Evolutionary conservation across 2,888 invertebrate genomes (phyloP).

Genomic region (Lymantria monacha): DNA sequence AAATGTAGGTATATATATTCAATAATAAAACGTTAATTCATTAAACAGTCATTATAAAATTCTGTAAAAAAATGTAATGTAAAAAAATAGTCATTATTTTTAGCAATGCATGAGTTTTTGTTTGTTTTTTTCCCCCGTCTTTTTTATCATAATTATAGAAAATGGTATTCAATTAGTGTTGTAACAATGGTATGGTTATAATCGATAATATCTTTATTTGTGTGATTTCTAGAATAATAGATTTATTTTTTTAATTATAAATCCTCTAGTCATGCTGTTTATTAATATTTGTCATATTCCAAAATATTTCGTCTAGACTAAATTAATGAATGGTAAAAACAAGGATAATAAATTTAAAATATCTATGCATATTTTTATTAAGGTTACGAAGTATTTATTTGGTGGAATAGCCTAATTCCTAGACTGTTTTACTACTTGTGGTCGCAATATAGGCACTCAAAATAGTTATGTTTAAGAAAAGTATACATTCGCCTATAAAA

Average conservation of each 20-base stretch:
- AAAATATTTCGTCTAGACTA: neutral
- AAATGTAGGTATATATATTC: neutral
- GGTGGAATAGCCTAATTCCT: no score
- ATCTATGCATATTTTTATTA: no score
- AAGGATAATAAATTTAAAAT: no score
- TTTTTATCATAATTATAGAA: neutral
- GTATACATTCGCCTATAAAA: no score
- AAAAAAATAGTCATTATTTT: neutral
- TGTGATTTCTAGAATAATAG: neutral
- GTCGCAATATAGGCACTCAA: no score
- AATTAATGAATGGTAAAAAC: no score
- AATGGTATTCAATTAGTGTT: neutral
- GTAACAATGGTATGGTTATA: neutral
- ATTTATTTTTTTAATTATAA: neutral
- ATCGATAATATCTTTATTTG: neutral
- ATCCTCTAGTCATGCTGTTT: neutral
- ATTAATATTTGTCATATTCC: neutral
- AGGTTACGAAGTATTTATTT: no score
- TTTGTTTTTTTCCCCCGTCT: neutral
- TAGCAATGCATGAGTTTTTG: neutral
- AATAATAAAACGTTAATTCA: neutral
- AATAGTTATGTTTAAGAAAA: no score
- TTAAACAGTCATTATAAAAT: neutral
- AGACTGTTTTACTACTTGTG: no score
- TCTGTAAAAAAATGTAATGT: neutral